phyloP scores from a whole-genome alignment of 1,140 invertebrate species.

The Pollicipes pollicipes region DNA sequence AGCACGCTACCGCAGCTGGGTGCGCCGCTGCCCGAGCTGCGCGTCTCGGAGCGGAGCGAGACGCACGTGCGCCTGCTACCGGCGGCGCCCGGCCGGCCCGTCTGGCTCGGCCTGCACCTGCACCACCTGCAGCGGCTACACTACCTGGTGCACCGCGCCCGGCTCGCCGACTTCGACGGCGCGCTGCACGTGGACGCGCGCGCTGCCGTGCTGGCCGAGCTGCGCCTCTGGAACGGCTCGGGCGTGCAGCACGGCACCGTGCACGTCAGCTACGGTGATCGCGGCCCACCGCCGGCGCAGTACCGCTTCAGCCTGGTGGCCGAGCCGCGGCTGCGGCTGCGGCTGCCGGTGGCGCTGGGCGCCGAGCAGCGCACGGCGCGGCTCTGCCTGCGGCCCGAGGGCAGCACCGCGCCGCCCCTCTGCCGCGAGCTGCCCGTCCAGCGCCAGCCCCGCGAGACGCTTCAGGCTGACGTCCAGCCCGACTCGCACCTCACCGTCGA shows the following conservation, averaged over 20 bases:
- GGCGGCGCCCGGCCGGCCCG: not conserved
- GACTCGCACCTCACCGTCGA: not conserved
- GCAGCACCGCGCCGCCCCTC: not conserved
- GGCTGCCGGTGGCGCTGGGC: not conserved
- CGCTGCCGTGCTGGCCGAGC: not conserved
- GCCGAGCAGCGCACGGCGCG: not conserved
- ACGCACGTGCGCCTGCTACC: not conserved
- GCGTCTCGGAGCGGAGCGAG: not conserved
- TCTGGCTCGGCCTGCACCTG: not conserved
- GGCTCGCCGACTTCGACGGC: not conserved
- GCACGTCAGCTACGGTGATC: not conserved
- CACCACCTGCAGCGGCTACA: not conserved
- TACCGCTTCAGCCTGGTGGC: not conserved
- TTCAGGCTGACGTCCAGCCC: not conserved
- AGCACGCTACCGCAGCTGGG: not conserved
- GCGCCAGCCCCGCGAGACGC: not conserved
- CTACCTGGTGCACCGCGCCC: constrained; percentile 2
- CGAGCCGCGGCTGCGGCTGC: not conserved
- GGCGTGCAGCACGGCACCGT: not conserved
- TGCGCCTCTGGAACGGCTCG: not conserved
- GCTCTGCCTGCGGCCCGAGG: not conserved
- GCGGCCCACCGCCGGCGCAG: not conserved
- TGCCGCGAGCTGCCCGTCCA: not conserved
- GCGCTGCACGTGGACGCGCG: constrained; percentile 1
- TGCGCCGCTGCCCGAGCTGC: not conserved